Percentiles rank a stretch among this genome's conserved stretches.
Conservation (phyloP, 2,113 vertebrate genomes). For the Catagonus wagneri region DNA sequence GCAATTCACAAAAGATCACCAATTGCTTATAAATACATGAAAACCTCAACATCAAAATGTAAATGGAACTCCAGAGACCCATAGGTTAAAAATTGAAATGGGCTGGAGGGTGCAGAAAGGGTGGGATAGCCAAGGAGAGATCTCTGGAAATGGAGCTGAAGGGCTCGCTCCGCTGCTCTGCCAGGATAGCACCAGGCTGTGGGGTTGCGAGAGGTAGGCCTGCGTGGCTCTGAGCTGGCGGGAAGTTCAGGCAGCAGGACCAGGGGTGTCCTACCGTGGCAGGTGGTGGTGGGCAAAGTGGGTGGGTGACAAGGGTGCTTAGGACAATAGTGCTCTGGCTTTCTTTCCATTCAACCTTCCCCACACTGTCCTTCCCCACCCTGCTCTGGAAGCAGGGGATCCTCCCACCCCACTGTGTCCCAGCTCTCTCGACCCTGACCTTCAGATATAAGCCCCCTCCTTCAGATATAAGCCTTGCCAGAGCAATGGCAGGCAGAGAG, state of each 20-base stretch:
- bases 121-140: background rate
- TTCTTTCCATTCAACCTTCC: background rate
- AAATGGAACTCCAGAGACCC: background rate
- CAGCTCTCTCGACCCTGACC: background rate
- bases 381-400: background rate
- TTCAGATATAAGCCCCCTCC: accelerated
- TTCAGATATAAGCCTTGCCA: background rate
- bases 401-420: background rate
- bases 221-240: background rate
- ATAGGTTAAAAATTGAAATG: background rate
- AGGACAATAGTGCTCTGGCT: background rate
- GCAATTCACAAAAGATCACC: background rate
- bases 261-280: no score
- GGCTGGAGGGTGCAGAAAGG: background rate
- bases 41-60: background rate
- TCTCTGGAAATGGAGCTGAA: no score
- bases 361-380: background rate
- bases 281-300: background rate
- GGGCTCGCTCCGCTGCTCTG: background rate
- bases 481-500: background rate
- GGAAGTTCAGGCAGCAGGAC: background rate
- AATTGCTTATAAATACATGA: background rate
- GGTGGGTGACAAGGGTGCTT: background rate
- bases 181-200: background rate
- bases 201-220: background rate